A percentile compares a stretch with the other conserved stretches of the same genome.
phyloP scores from a whole-genome alignment of 2,797 vertebrate genomes.

The Myotis daubentonii region DNA sequence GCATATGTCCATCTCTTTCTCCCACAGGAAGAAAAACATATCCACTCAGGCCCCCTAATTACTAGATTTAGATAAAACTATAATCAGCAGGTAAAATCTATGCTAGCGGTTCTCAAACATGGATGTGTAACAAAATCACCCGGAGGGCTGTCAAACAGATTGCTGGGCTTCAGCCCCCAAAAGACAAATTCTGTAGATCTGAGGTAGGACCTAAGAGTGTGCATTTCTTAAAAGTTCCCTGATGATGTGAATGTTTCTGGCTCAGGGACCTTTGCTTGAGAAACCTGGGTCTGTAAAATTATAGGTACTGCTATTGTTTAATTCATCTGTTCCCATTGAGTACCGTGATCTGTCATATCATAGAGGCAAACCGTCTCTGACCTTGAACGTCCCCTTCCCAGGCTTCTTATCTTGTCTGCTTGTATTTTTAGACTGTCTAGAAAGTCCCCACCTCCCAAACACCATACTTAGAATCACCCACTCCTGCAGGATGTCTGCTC shows the following conservation, averaged over 20 bases:
- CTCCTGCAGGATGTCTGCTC: background rate
- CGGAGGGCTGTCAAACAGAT: background rate
- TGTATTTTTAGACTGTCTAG: constrained; percentile 30
- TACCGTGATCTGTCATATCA: background rate
- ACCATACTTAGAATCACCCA: constrained; percentile 6
- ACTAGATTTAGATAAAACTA: constrained; percentile 7
- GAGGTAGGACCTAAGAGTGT: background rate
- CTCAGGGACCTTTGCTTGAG: background rate
- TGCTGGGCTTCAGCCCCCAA: background rate
- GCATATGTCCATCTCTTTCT: background rate
- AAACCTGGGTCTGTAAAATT: background rate
- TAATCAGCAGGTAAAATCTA: constrained; percentile 1
- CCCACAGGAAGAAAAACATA: background rate
- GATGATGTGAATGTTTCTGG: background rate
- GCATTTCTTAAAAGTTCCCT: background rate
- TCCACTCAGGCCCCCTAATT: background rate
- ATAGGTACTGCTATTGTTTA: background rate
- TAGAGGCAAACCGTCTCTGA: background rate
- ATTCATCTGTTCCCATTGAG: background rate
- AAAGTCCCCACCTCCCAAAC: constrained; percentile 35
- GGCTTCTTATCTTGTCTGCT: background rate
- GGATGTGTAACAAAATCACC: background rate
- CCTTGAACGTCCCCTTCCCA: background rate
- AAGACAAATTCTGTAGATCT: background rate
- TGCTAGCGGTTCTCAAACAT: background rate